Percentiles rank a stretch among this genome's conserved stretches.
These are phyloP conservation scores for Pyrocoelia pectoralis DNA, from an alignment of 2,888 invertebrate species.

Conservation along the genomic window DNA sequence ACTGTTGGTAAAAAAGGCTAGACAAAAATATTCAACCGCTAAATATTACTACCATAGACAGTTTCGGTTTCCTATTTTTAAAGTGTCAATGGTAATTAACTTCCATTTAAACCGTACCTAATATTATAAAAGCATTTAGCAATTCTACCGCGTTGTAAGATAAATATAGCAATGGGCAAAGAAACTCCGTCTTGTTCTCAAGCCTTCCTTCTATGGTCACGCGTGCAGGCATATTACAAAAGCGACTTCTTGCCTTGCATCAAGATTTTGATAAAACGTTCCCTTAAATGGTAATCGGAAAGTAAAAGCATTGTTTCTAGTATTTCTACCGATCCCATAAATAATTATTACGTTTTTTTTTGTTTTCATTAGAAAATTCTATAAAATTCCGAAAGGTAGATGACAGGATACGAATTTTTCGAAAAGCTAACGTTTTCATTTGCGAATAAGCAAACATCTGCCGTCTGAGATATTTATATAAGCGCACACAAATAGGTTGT, in stretches of 20 bases:
- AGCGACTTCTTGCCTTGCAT: conserved; percentile 1
- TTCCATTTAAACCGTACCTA: not conserved
- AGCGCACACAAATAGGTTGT: conserved; percentile 45
- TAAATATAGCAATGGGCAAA: not conserved
- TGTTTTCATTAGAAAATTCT: not conserved
- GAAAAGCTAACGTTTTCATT: conserved; percentile 29
- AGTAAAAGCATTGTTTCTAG: not conserved
- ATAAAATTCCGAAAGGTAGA: conserved; percentile 7
- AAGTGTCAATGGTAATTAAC: not conserved
- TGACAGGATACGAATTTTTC: conserved; percentile 17
- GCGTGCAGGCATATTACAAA: conserved; percentile 1
- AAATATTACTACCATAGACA: not conserved
- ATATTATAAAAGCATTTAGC: not conserved
- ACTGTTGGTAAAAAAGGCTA: not conserved
- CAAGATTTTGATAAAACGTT: conserved; percentile 1
- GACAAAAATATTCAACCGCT: not conserved
- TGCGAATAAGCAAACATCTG: conserved; percentile 47
- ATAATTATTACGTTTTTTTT: not conserved
- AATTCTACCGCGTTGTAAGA: not conserved
- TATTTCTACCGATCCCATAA: not conserved
- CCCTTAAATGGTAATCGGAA: not conserved
- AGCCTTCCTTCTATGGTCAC: conserved; percentile 1
- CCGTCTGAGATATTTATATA: conserved; percentile 51
- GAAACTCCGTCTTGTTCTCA: not conserved
- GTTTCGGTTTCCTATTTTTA: conserved; percentile 1